These are phyloP conservation scores for Sinotaia quadrata DNA, from an alignment of 2,888 invertebrate genomes.

Conservation along the genomic window DNA sequence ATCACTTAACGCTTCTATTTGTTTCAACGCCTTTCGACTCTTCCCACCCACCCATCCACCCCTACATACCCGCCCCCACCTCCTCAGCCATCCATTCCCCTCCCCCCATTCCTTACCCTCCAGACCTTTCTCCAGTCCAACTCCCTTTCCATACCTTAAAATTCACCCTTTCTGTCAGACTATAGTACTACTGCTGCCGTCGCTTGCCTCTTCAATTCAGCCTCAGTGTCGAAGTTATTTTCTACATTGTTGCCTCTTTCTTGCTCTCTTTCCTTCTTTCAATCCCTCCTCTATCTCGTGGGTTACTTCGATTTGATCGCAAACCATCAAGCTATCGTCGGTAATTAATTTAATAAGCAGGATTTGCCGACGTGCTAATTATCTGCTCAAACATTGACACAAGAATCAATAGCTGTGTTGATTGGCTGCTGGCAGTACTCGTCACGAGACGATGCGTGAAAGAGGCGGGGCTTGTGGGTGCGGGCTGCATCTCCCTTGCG, in stretches of 20 bases:
- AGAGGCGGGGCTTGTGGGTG: constrained; percentile 8
- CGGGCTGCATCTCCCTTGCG: neutral
- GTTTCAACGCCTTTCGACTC: constrained; percentile 24
- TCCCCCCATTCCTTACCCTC: neutral
- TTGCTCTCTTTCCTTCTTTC: neutral
- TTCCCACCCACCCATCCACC: neutral
- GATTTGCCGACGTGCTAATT: constrained; percentile 38
- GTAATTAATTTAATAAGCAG: constrained; percentile 38
- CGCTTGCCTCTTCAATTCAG: neutral
- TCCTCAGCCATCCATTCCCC: neutral
- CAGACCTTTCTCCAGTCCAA: neutral
- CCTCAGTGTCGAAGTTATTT: neutral
- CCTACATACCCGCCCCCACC: neutral
- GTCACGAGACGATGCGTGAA: constrained; percentile 15
- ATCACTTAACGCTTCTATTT: constrained; percentile 29
- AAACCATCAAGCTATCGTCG: constrained; percentile 19
- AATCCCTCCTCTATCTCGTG: neutral
- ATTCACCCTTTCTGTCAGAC: neutral
- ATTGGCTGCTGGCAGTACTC: constrained; percentile 26
- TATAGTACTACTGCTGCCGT: neutral
- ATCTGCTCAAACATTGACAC: constrained; percentile 36
- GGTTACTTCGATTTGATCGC: neutral
- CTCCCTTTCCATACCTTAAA: neutral
- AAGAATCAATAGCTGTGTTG: constrained; percentile 30
- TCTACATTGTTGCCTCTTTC: neutral